Conservation (phyloP, 2,888 invertebrate genomes). For the Ochropacha duplaris region DNA sequence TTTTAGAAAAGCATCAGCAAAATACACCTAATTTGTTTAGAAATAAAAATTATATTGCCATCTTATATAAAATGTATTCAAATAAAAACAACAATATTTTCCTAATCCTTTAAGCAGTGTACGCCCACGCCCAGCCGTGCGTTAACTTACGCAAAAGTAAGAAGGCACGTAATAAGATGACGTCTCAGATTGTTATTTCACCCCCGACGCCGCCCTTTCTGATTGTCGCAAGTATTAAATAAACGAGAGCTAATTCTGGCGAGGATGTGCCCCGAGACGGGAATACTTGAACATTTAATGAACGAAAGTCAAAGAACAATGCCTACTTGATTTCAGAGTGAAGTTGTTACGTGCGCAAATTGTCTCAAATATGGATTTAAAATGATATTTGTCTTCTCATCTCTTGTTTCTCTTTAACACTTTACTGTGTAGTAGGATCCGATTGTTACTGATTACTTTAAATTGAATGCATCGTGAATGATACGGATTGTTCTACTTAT, state of each 20-base stretch:
- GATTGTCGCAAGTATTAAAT: slow-evolving; percentile 69
- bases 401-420: neutral
- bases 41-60: too few species aligned
- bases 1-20: too few species aligned
- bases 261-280: slow-evolving; percentile 46
- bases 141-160: slow-evolving; percentile 38
- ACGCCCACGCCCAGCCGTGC: slow-evolving; percentile 13
- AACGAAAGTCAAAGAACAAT: slow-evolving; percentile 48
- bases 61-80: neutral
- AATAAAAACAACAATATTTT: slow-evolving; percentile 8
- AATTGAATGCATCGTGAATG: too few species aligned
- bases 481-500: too few species aligned
- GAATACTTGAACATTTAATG: slow-evolving; percentile 55
- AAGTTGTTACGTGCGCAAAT: slow-evolving; percentile 24
- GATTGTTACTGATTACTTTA: too few species aligned
- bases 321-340: slow-evolving; percentile 43
- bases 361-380: slow-evolving; percentile 16
- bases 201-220: slow-evolving; percentile 38
- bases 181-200: slow-evolving; percentile 56
- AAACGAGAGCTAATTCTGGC: slow-evolving; percentile 62
- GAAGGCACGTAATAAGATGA: slow-evolving; percentile 56
- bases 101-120: slow-evolving; percentile 19
- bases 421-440: too few species aligned
- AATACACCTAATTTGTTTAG: too few species aligned
- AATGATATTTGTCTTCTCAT: neutral